A percentile compares a stretch with the other conserved stretches of the same genome.
Conservation (phyloP, 92 coral and sea anemone species). For the Muricea muricata region DNA sequence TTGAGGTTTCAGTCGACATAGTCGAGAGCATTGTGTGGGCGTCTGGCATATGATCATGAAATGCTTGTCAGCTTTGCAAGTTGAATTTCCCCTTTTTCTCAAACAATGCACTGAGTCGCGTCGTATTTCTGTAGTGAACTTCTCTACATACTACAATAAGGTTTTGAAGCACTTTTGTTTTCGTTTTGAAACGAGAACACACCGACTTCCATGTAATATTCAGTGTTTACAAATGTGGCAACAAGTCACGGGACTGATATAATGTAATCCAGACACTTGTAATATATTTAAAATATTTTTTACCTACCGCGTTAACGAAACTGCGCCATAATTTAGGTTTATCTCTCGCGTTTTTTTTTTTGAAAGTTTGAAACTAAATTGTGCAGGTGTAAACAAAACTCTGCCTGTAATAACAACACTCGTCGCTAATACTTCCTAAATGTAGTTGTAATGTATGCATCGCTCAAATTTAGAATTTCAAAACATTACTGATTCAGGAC, state of each 20-base stretch:
- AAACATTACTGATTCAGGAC: not conserved
- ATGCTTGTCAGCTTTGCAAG: not conserved
- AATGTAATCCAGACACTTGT: constrained; percentile 26
- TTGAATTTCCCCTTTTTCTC: too few relatives aligned
- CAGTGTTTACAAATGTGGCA: constrained; percentile 14
- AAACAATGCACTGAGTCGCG: too few relatives aligned
- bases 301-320: not conserved
- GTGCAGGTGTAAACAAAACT: not conserved
- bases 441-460: not conserved
- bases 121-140: not conserved
- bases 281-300: constrained; percentile 20
- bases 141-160: not conserved
- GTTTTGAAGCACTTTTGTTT: not conserved
- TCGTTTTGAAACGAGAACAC: not conserved
- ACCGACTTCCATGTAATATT: not conserved
- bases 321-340: not conserved
- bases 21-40: constrained; percentile 1
- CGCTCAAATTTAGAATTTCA: constrained; percentile 6
- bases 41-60: not conserved
- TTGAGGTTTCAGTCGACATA: not conserved
- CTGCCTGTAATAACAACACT: not conserved
- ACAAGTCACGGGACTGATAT: constrained; percentile 37
- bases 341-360: not conserved
- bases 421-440: not conserved
- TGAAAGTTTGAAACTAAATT: not conserved